Evolutionary conservation across 2,113 vertebrate genomes (phyloP).

Genomic region (Microcebus jonahi): DNA sequence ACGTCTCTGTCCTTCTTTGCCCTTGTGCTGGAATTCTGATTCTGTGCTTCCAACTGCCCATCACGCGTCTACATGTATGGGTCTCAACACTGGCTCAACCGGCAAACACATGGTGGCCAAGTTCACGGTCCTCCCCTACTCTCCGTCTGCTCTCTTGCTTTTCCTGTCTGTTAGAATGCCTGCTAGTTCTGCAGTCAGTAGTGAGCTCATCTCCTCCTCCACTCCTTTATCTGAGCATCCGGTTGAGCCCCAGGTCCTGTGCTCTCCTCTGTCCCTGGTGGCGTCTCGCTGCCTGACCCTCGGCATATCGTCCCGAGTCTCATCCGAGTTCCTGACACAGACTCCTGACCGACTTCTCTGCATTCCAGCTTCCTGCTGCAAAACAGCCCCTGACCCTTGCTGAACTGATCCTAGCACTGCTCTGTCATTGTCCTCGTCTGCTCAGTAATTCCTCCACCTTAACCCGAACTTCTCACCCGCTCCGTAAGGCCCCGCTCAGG

Average conservation of each 20-base stretch:
- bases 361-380: not conserved
- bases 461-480: not conserved
- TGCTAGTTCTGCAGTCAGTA: not conserved
- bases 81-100: not conserved
- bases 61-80: not conserved
- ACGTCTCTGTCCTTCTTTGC: not conserved
- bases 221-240: not conserved
- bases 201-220: not conserved
- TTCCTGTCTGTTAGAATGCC: not conserved
- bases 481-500: not conserved
- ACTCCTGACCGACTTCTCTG: not conserved
- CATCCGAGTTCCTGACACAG: not conserved
- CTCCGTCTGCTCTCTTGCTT: not conserved
- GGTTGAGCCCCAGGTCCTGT: not conserved
- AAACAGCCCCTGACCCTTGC: not conserved
- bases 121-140: not conserved
- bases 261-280: rapidly evolving
- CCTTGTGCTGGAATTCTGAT: not conserved
- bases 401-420: not conserved
- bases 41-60: not conserved
- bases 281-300: not conserved
- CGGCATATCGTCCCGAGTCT: not conserved
- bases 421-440: not conserved
- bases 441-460: not conserved
- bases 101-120: not conserved